Base-by-base conservation (phyloP, 64 coral and sea anemone genomes). In the Catalaphyllia jardinei region DNA sequence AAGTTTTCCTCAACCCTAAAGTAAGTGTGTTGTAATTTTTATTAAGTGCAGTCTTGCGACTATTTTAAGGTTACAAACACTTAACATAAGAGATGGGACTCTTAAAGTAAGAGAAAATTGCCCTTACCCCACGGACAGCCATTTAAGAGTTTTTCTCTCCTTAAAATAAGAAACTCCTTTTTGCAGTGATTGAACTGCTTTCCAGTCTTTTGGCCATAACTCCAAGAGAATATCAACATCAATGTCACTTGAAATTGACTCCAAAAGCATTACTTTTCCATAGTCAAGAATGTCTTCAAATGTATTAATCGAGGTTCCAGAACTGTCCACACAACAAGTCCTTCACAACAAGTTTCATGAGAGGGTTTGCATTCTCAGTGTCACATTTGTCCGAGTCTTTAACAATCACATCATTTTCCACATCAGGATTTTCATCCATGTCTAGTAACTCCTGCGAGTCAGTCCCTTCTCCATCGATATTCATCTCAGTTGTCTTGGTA, bases 131-230 rank as follows among this genome's bases (percentile, higher is more conserved):
- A 57, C 54, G 54, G 54, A 57, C 54, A 57, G 54, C 54, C 54
- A 57, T 57, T 57, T 57, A 57, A 57, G 54, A 57, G 54, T 57
- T 57, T 57, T 57, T 16, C 54, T 57, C n/a, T n/a, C n/a, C 54
- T 57, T 57, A 57, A 57, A 57, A 57, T 57, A 57, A 57, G 54
- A 16, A 14, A 11, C 9, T 57, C 54, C 54, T 57, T 57, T 57
- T 57, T 57, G 54, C 54, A 57, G 54, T 57, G 13, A 27, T 51
- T 88, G 77, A 6, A 87, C 89, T 54, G 31, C 77, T 67, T 83
- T 83, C 94, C 94, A 95, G 71, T 65, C 88, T 28, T 79, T 95
- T 59, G 80, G 94, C 94, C 95, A 96, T 51, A 96, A 87, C 5
- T 69, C 83, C 8, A 33, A 65, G 5, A 96, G 75, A 51, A 93